Evolutionary conservation across 2,888 invertebrate genomes (phyloP), one percentile per base, ranked within the genome.

Genomic region (Myopa testacea): DNA sequence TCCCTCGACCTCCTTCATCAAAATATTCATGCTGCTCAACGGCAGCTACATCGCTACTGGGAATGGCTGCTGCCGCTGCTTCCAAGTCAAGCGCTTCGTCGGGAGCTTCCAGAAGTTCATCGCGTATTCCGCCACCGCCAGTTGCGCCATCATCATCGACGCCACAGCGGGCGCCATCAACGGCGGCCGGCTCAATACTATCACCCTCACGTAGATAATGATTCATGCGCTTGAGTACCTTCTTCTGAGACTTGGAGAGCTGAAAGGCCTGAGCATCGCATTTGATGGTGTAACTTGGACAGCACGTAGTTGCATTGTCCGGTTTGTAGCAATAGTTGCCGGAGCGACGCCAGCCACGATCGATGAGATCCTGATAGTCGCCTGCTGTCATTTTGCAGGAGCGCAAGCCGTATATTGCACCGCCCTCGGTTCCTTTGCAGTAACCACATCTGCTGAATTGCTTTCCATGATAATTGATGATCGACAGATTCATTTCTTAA

Each of bases 291-390:
- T 99, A 99, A 89, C 94, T 93, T 1, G 99, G 98, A 88, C 99
- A 99, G 89, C 99, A 99, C 5, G 96, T 97, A 76, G 91, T 89
- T 81, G 94, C 91, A 93, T 98, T 96, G 14, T 93, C 93, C 0
- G 98, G 97, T 88, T 99, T 99, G 88, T 99, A 99, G 87, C 96
- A 95, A 90, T 98, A 99, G 86, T 93, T 93, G 34, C 99, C 99
- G 83, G 98, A 97, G 82, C 99, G 92, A 84, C 99, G 92, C 99
- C 99, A 99, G 65, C 99, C 99, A 86, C 98, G 91, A 88, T 99
- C 97, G 82, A 99, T 95, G 74, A 99, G 91, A 86, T 93, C 93
- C 90, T 98, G 96, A 88, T 99, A 99, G 89, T 97, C 96, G 78
- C 92, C 90, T 1, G 95, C 94, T 19, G 93, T 93, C 88, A 99